Base-by-base conservation (phyloP, 1,140 invertebrate species). In the Pollicipes pollicipes region DNA sequence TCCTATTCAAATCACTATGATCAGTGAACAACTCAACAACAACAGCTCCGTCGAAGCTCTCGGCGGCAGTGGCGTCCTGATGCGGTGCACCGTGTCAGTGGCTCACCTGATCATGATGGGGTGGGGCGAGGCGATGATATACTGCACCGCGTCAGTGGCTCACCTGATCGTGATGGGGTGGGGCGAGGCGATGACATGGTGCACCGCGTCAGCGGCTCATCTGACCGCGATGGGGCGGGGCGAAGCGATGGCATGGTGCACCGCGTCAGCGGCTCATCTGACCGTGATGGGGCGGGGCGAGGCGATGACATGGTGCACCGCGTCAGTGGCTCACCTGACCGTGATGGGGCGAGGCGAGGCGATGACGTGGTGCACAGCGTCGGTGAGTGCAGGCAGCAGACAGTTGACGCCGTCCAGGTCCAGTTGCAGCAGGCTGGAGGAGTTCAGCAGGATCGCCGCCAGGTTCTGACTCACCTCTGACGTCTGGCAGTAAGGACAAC, bases 351-450 rank as follows among this genome's bases (percentile, higher is more conserved):
- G 70, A n/a, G 28, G 70, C 72, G 91, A 90, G 4, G 89, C 87
- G 21, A 96, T 80, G 8, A 97, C 89, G 29, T 90, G 81, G 80
- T 97, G 95, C 27, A 99, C 78, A 0, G 96, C 95, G 26, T 86
- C 85, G 45, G 98, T 85, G 76, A 95, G 88, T 73, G 89, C 85
- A 0, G 95, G 95, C 8, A 98, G 84, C 27, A 99, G 80, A 27
- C 97, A 88, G 77, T 93, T 87, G 3, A 97, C 88, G 1, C 96
- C 96, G 78, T 95, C 90, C 35, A 99, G 81, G 81, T 98, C 95
- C 70, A 97, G 81, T 69, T 94, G 87, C 76, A 91, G 89, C 74
- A 92, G 78, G 79, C 92, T 88, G 0, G 84, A 80, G 0, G 89
- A 91, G 78, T 93, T 92, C 30, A 90, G 83, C 66, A 94, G 77